Percentiles rank a stretch among this genome's conserved stretches.
Evolutionary conservation across 2,113 vertebrate species (phyloP).

Genomic region (Crypturellus undulatus): DNA sequence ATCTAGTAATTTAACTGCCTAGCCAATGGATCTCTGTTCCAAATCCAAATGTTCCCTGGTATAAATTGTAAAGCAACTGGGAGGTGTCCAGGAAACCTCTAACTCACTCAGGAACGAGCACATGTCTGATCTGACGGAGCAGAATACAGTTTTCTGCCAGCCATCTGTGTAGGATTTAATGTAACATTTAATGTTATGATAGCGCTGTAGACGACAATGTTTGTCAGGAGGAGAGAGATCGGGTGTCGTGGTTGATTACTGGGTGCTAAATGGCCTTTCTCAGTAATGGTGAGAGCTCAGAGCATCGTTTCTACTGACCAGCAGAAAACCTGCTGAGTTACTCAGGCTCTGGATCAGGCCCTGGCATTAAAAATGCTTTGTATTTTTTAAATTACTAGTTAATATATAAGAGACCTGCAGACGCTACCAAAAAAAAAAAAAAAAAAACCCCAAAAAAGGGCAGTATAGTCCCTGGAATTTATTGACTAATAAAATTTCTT

Average conservation of each 20-base stretch:
- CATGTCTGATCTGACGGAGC: neutral
- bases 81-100: neutral
- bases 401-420: slow-evolving; percentile 56
- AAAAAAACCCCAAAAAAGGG: neutral
- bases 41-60: neutral
- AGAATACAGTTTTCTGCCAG: neutral
- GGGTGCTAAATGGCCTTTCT: neutral
- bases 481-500: slow-evolving; percentile 64
- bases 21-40: neutral
- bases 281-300: neutral
- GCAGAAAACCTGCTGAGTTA: neutral
- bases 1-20: neutral
- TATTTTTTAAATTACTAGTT: slow-evolving; percentile 45
- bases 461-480: slow-evolving; percentile 58
- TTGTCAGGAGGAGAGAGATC: neutral
- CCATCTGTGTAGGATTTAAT: neutral
- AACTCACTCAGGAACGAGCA: neutral
- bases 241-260: neutral
- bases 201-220: slow-evolving; percentile 6
- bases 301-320: neutral
- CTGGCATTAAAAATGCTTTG: slow-evolving; percentile 48
- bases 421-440: slow-evolving; percentile 25
- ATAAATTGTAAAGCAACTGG: neutral
- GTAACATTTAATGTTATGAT: neutral
- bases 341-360: slow-evolving; percentile 3